Evolutionary conservation across 37 sponge, comb jelly and placozoan genomes (phyloP), one percentile per base, ranked within the genome.

Genomic region (Beroe forskalii): DNA sequence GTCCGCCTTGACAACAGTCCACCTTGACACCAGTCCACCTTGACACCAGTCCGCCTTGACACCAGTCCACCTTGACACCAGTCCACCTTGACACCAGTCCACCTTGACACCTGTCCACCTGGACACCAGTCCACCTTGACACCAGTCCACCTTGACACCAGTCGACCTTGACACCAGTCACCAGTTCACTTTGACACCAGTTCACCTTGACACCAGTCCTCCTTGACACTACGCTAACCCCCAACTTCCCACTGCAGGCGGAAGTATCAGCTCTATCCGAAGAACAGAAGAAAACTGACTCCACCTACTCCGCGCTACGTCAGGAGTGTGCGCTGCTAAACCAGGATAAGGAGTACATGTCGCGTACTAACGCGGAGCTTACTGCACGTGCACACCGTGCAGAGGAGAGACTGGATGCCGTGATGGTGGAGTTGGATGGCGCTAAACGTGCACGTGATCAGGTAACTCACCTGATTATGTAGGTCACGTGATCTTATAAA

Each of bases 401-500:
- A n/a, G 86, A 80, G 55, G 86, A 80, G 86, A 80, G 35, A 24
- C 31, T 80, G 37, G 86, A 80, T 41, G 35, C 28, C 4, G 28
- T 80, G 25, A 80, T 38, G 28, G 44, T 43, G 28, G 86, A 80
- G 86, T 43, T 80, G 55, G 23, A 80, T 23, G 27, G 86, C 17
- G 86, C 86, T 44, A 80, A 80, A 23, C 44, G 86, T 12, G 86
- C 86, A 28, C 37, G 86, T 23, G 86, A 80, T 25, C 28, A 80
- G 86, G 86, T 80, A 80, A 28, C 4, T 48, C 6, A 48, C 55
- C 12, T 48, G 6, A 12, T n/a, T n/a, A n/a, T n/a, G n/a, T n/a
- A n/a, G 17, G 60, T 55, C 17, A 55, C 60, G 17, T 55, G 17
- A 17, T 9, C 60, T 20, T 55, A 55, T 55, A n/a, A n/a, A n/a